Evolutionary conservation across 2,888 invertebrate genomes (phyloP), one percentile per base, ranked within the genome.

Genomic region (Dromius quadrimaculatus): DNA sequence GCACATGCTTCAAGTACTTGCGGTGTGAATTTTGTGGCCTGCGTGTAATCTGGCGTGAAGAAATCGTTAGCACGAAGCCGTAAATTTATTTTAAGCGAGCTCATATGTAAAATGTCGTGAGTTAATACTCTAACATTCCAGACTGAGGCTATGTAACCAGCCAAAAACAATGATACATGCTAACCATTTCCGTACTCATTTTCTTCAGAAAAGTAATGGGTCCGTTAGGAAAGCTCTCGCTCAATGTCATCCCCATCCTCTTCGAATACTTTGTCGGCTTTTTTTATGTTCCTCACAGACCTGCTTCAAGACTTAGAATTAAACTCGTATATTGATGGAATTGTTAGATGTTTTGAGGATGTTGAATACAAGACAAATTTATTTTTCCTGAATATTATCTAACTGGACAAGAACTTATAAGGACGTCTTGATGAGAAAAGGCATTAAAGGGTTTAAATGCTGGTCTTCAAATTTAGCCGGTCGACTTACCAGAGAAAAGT

Each of bases 81-180:
- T 66, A 66, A 66, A 66, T 66, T 66, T 66, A 57, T 66, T 66
- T 66, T 66, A 66, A 66, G 54, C 57, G 66, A 54, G 57, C 66
- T 57, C 66, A 66, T 66, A 66, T 66, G 66, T 66, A 54, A 66
- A 66, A 66, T 66, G 66, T 66, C 66, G 38, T 28, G 54, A 66
- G 54, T 57, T 66, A 66, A 66, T 66, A 66, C 66, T 17, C 41
- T 17, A 5, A 17, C 66, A 66, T 66, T 66, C 66, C 57, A 38
- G 28, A 4, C 63, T 11, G 57, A 22, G 11, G 36, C 50, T 2
- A 41, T 36, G 66, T 66, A 66, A 66, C 54, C 66, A 66, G 38
- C 66, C 66, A 41, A 66, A 54, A 66, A 66, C 66, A 66, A 66
- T 66, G 66, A 66, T 41, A 57, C 66, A 66, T 66, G 41, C 22